These are phyloP conservation scores for Erebia epiphron DNA, from an alignment of 2,888 invertebrate genomes.

Conservation along the genomic window DNA sequence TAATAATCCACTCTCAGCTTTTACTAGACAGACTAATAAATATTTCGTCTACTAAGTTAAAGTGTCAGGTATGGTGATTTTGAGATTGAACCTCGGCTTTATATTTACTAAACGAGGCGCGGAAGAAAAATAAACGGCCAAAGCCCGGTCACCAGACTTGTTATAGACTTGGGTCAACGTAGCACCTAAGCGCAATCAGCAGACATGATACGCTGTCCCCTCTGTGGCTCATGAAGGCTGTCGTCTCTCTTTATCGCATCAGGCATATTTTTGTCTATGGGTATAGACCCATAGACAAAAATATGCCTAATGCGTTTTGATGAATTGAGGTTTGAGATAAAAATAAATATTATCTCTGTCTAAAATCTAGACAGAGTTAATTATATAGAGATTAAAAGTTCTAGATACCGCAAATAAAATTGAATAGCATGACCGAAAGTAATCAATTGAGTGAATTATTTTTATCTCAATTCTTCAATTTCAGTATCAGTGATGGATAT, in stretches of 20 bases:
- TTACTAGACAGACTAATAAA: too few species aligned
- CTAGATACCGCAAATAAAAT: not conserved
- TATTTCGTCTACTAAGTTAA: too few species aligned
- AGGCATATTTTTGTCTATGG: too few species aligned
- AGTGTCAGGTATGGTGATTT: not conserved
- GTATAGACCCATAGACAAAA: not conserved
- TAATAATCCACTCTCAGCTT: not conserved
- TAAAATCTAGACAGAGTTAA: too few species aligned
- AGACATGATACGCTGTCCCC: not conserved
- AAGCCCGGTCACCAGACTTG: not conserved
- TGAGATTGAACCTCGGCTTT: not conserved
- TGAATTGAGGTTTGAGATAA: not conserved
- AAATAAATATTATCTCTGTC: not conserved
- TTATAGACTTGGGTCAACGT: not conserved
- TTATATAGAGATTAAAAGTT: not conserved
- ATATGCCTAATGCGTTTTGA: not conserved
- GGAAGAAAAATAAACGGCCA: not conserved
- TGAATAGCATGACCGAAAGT: not conserved
- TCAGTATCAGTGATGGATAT: conserved; percentile 14
- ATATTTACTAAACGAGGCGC: too few species aligned
- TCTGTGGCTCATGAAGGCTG: not conserved
- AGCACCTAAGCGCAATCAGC: not conserved
- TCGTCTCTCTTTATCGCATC: too few species aligned
- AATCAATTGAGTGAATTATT: not conserved
- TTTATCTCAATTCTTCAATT: not conserved